phyloP scores from a whole-genome alignment of 2,797 vertebrate species.

The Helarctos malayanus region DNA sequence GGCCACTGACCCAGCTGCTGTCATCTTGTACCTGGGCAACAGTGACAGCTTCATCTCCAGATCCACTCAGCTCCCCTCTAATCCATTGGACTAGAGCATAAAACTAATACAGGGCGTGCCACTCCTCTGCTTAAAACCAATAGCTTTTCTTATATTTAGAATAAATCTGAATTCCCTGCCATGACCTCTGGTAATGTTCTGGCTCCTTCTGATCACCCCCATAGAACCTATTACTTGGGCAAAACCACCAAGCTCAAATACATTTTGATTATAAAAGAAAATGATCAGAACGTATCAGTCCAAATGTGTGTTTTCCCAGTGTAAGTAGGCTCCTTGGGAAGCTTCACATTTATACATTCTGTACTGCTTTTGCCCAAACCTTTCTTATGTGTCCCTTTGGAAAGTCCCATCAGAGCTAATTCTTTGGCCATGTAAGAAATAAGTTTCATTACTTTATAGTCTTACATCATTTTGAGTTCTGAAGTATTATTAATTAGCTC shows the following conservation, averaged over 20 bases:
- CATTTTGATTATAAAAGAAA: conserved; percentile 4
- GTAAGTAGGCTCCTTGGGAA: not conserved
- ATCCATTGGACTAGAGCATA: not conserved
- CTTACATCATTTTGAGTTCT: not conserved
- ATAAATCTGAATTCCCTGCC: not conserved
- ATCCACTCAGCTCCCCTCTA: not conserved
- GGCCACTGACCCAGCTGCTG: not conserved
- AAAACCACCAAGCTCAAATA: not conserved
- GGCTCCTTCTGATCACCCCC: not conserved
- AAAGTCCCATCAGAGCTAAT: not conserved
- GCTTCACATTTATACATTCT: not conserved
- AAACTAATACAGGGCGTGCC: not conserved
- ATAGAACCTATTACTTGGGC: not conserved
- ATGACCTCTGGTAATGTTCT: not conserved
- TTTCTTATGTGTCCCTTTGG: not conserved
- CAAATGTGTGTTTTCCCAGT: not conserved
- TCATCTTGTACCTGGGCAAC: not conserved
- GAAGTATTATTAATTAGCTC: not conserved
- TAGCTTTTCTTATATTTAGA: conserved; percentile 12
- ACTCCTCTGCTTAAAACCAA: not conserved
- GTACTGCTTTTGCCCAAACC: not conserved
- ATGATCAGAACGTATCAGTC: not conserved
- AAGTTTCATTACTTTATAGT: not conserved
- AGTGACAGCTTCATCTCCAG: not conserved
- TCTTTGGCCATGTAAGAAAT: not conserved